Conservation (phyloP, 1,140 invertebrate species). For the Heliconius eleuchia region DNA sequence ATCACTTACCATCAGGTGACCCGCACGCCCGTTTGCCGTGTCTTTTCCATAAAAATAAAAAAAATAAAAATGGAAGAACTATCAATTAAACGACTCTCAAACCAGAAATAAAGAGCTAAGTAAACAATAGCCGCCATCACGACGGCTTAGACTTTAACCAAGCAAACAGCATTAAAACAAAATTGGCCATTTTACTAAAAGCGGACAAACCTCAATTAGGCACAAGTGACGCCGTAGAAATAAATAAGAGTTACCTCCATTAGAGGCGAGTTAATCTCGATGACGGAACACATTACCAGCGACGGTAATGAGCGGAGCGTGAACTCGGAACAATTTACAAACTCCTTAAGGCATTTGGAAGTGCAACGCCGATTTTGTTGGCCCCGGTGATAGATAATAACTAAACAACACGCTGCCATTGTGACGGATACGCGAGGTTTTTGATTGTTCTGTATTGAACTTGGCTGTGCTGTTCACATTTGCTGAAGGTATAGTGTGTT, state of each 20-base stretch:
- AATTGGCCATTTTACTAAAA: slow-evolving; percentile 79
- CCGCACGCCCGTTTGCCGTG: too few species aligned
- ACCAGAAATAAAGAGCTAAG: slow-evolving; percentile 13
- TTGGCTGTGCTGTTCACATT: neutral
- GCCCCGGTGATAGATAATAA: slow-evolving; percentile 47
- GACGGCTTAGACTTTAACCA: slow-evolving; percentile 47
- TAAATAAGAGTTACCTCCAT: slow-evolving; percentile 70
- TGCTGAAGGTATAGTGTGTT: neutral
- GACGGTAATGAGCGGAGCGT: slow-evolving; percentile 72
- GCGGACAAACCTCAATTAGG: slow-evolving; percentile 75
- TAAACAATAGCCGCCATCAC: slow-evolving; percentile 33
- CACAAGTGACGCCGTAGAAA: slow-evolving; percentile 72
- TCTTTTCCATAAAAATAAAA: too few species aligned
- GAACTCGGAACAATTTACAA: slow-evolving; percentile 74
- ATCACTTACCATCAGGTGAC: too few species aligned
- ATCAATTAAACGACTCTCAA: neutral
- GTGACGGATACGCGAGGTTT: slow-evolving; percentile 49
- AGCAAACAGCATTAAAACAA: slow-evolving; percentile 66
- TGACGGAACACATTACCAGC: slow-evolving; percentile 77
- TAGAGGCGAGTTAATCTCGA: slow-evolving; percentile 75
- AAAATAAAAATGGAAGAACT: too few species aligned
- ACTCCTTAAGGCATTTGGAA: slow-evolving; percentile 72
- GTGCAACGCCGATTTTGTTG: slow-evolving; percentile 48
- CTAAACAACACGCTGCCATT: slow-evolving; percentile 55
- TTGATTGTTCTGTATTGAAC: slow-evolving; percentile 34